A percentile compares a stretch with the other conserved stretches of the same genome.
Evolutionary conservation across 1,140 invertebrate genomes (phyloP).

Genomic region (Zaprionus vittiger): DNA sequence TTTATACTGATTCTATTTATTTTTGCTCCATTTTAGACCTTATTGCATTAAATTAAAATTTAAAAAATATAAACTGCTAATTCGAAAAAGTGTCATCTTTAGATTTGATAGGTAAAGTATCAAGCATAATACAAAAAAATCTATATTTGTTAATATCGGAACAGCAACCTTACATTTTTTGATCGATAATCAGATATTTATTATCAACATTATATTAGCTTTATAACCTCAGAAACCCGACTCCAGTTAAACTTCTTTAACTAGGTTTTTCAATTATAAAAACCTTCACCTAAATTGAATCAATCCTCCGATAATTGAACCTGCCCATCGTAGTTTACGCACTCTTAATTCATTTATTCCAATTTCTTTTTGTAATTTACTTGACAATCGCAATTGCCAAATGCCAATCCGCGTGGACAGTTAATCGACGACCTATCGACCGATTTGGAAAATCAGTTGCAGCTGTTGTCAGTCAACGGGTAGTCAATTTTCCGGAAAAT

Average conservation of each 20-base stretch:
- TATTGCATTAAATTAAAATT: background rate
- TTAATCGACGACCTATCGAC: conserved; percentile 21
- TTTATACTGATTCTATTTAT: too few species aligned
- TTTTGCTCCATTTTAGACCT: too few species aligned
- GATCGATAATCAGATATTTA: too few species aligned
- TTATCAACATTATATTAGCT: too few species aligned
- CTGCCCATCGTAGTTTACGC: background rate
- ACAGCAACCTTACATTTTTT: too few species aligned
- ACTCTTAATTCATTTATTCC: conserved; percentile 1
- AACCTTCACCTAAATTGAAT: too few species aligned
- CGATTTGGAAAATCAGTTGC: conserved; percentile 46
- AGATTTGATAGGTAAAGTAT: background rate
- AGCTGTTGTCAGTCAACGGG: conserved; percentile 29
- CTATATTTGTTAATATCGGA: background rate
- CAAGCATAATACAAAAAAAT: background rate
- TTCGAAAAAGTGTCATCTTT: background rate
- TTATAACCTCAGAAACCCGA: too few species aligned
- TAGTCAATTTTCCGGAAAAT: background rate
- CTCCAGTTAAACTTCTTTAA: too few species aligned
- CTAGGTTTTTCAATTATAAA: too few species aligned
- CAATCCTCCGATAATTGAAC: background rate
- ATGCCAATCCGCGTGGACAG: conserved; percentile 12
- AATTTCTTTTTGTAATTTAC: background rate
- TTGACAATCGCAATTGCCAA: conserved; percentile 4
- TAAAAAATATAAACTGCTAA: background rate